phyloP scores from a whole-genome alignment of 2,888 invertebrate species.

The Drosophila anomelani region DNA sequence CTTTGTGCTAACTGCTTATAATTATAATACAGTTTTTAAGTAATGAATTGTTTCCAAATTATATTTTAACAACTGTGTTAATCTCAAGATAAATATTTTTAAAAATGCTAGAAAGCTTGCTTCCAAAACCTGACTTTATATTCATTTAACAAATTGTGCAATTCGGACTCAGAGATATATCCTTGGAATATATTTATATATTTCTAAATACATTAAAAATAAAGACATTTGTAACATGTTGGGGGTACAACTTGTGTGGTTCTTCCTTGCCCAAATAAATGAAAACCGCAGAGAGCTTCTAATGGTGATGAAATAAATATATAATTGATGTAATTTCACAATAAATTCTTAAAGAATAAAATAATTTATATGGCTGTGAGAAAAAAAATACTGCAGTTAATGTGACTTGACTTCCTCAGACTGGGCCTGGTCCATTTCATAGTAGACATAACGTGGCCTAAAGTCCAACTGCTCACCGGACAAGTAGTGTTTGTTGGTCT shows the following conservation, averaged over 20 bases:
- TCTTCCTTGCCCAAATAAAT: not conserved
- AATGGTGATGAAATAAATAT: constrained; percentile 9
- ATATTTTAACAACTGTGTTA: not conserved
- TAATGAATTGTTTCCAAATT: not conserved
- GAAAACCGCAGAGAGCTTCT: too few species aligned
- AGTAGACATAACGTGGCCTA: constrained; percentile 80
- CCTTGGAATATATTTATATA: too few species aligned
- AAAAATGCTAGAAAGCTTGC: too few species aligned
- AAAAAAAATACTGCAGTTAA: not conserved
- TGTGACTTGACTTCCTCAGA: constrained; percentile 10
- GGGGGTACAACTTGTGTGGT: not conserved
- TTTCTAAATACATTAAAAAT: too few species aligned
- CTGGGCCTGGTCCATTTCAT: constrained; percentile 44
- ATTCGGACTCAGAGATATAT: too few species aligned
- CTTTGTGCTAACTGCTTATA: not conserved
- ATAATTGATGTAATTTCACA: not conserved
- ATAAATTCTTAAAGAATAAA: not conserved
- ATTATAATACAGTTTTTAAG: not conserved
- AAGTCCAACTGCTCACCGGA: constrained; percentile 67
- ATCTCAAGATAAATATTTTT: not conserved
- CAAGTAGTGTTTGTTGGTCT: constrained; percentile 66
- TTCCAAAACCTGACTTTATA: too few species aligned
- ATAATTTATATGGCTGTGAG: constrained; percentile 1
- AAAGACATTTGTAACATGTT: too few species aligned
- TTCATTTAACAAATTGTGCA: too few species aligned